A percentile compares a stretch with the other conserved stretches of the same genome.
Evolutionary conservation across 2,113 vertebrate species (phyloP).

Genomic region (Odontophorus gujanensis): DNA sequence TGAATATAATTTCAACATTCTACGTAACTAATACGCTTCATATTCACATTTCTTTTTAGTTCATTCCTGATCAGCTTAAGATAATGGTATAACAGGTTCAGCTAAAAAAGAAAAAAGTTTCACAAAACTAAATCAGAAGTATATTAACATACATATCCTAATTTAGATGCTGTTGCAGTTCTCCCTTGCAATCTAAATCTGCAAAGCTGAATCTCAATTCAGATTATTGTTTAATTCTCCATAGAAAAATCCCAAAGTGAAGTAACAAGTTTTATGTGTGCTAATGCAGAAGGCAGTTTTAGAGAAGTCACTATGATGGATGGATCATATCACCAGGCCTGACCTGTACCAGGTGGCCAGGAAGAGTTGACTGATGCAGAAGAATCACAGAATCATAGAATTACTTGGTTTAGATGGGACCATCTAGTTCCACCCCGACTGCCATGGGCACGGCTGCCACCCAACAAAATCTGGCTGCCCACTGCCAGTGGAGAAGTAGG

Average conservation of each 20-base stretch:
- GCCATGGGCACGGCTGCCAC: too few species aligned
- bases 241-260: background rate
- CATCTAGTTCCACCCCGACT: too few species aligned
- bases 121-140: background rate
- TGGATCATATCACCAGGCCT: background rate
- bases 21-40: background rate
- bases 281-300: background rate
- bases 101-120: background rate
- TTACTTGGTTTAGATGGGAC: too few species aligned
- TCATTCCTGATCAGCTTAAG: background rate
- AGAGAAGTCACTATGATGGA: background rate
- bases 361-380: background rate
- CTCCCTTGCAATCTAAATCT: background rate
- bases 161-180: background rate
- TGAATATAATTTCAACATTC: background rate
- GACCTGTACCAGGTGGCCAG: background rate
- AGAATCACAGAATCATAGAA: background rate
- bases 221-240: background rate
- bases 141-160: background rate
- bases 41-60: background rate
- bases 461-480: too few species aligned
- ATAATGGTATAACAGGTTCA: background rate
- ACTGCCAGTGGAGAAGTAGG: background rate
- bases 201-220: background rate
- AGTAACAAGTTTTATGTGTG: accelerated